A percentile compares a stretch with the other conserved stretches of the same genome.
Evolutionary conservation across 1,140 invertebrate species (phyloP).

Genomic region (Nephila pilipes): DNA sequence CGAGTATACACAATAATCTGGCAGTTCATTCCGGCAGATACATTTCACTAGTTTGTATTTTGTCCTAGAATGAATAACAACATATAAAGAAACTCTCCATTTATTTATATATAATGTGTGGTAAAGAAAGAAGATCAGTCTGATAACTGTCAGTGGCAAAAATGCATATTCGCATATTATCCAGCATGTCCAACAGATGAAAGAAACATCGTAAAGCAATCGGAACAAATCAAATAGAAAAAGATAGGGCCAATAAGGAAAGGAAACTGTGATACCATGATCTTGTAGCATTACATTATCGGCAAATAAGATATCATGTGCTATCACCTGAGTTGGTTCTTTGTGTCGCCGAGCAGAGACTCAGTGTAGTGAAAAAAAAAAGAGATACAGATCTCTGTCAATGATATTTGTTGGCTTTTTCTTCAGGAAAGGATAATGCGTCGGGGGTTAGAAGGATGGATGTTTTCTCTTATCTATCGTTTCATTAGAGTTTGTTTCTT

Average conservation of each 20-base stretch:
- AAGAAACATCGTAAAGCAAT: conserved; percentile 26
- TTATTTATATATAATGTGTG: too few species aligned
- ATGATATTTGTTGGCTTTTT: conserved; percentile 26
- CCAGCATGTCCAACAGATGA: conserved; percentile 9
- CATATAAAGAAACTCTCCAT: too few species aligned
- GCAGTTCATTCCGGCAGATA: too few species aligned
- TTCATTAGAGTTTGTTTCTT: neutral
- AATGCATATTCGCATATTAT: neutral
- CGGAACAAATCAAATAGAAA: conserved; percentile 35
- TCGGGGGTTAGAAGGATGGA: neutral
- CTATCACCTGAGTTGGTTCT: conserved; percentile 42
- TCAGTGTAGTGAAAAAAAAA: neutral
- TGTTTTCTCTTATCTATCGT: conserved; percentile 21
- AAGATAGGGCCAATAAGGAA: conserved; percentile 17
- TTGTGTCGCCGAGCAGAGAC: conserved; percentile 16
- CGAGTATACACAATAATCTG: too few species aligned
- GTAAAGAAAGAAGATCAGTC: too few species aligned
- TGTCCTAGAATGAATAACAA: too few species aligned
- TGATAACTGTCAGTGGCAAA: neutral
- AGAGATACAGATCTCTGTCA: neutral
- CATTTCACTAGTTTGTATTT: too few species aligned
- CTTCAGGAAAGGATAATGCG: conserved; percentile 23
- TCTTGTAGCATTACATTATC: conserved; percentile 41
- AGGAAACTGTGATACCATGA: conserved; percentile 37
- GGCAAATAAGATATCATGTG: conserved; percentile 61